Base-by-base conservation (phyloP, 2,113 vertebrate genomes). In the Clarias batrachus region DNA sequence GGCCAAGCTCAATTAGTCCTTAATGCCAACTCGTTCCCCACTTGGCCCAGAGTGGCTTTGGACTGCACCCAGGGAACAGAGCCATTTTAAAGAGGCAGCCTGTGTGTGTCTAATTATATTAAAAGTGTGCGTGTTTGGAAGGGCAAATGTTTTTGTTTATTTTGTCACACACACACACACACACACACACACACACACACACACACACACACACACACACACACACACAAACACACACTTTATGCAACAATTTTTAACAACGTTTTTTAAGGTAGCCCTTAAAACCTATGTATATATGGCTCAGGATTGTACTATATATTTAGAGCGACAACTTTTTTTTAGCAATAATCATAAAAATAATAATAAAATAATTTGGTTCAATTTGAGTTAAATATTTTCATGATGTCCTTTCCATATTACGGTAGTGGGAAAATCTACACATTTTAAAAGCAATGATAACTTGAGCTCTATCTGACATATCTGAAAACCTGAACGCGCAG, bases 1-100 rank as follows among this genome's bases (percentile, higher is more conserved):
- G 68, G 84, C 73, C 85, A 88, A 89, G 82, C 23, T 85, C 85
- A 87, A 83, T 87, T 87, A 87, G 66, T 23, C 78, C 48, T 30
- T 82, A 82, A 57, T 73, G 84, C 62, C 68, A 89, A 23, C 60
- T 85, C 83, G 33, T 80, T 87, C 81, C 65, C 86, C 54, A 66
- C 41, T 85, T 88, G 85, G 87, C 83, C 70, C 87, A 82, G 23
- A 17, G 16, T 59, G 41, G 17, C 59, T 70, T 85, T 91, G 88
- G 85, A 88, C 57, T 13, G 66, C 60, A 77, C 59, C 84, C 89
- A 88, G 66, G 41, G 74, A 86, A 17, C 60, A 68, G 21, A 86
- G 90, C 70, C 86, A 88, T 73, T 63, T 84, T 62, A 57, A 84
- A 59, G 57, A 57, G 87, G 77, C 41, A 74, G 54, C 16, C 80